Percentiles rank a stretch among this genome's conserved stretches.
Conservation (phyloP, 2,797 vertebrate species). For the Tenualosa ilisha region DNA sequence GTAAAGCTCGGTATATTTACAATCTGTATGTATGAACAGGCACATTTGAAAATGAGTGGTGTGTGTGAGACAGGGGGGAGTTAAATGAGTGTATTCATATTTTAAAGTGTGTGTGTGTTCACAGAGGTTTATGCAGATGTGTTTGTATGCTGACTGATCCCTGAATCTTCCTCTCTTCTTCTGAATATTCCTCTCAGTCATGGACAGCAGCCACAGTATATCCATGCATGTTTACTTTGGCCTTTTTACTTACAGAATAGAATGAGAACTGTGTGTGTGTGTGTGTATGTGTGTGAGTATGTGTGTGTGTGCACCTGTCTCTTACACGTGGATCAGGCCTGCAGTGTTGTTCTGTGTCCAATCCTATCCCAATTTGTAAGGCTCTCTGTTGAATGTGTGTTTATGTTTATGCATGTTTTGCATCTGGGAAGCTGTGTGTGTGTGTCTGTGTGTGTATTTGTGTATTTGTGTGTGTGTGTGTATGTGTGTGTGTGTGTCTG, state of each 20-base stretch:
- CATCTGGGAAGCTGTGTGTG: not conserved
- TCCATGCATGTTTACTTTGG: not conserved
- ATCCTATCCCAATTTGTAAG: not conserved
- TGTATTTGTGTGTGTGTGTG: too few relatives aligned
- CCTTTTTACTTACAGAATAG: not conserved
- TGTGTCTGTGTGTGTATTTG: not conserved
- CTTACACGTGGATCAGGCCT: too few relatives aligned
- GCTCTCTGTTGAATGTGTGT: constrained; percentile 9
- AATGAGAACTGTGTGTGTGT: not conserved
- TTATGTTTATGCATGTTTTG: not conserved
- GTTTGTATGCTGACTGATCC: not conserved
- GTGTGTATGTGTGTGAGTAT: constrained; percentile 12
- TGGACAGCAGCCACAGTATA: not conserved
- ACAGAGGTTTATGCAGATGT: not conserved
- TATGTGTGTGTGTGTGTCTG: not conserved
- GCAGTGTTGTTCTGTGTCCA: too few relatives aligned
- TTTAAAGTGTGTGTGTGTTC: not conserved
- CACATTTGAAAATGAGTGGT: too few relatives aligned
- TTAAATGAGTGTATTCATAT: not conserved
- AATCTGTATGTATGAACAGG: not conserved
- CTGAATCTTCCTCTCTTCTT: not conserved
- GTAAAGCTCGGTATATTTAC: not conserved
- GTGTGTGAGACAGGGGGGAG: not conserved
- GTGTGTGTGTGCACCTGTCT: constrained; percentile 3
- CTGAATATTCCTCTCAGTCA: not conserved